phyloP scores from a whole-genome alignment of 1,140 invertebrate genomes.

The Drosophila mauritiana region DNA sequence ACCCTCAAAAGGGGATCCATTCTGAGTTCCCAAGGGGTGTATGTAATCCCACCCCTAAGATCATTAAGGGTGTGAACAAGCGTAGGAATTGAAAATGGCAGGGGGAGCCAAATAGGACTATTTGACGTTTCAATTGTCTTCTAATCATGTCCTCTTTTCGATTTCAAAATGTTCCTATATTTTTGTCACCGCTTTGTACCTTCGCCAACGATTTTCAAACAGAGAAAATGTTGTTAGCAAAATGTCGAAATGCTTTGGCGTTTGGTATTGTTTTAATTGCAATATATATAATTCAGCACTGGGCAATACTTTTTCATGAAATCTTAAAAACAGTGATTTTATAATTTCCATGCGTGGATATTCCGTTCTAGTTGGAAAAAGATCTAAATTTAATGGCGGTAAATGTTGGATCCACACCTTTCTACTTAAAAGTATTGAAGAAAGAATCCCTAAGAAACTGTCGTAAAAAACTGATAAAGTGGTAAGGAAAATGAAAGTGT shows the following conservation, averaged over 20 bases:
- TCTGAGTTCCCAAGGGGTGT: constrained; percentile 1
- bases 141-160: background rate
- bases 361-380: no score
- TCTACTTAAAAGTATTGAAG: background rate
- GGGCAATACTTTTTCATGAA: no score
- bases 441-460: no score
- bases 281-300: no score
- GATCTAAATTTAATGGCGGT: background rate
- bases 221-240: no score
- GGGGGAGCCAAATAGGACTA: no score
- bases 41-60: constrained; percentile 51
- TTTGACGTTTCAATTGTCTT: background rate
- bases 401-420: background rate
- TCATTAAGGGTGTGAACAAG: constrained; percentile 37
- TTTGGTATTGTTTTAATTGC: no score
- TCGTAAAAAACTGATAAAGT: no score
- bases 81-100: background rate
- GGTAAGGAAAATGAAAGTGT: no score
- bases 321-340: no score
- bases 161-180: background rate
- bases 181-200: background rate
- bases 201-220: background rate
- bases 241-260: no score
- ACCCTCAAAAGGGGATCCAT: constrained; percentile 54
- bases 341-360: no score